Evolutionary conservation across 2,797 vertebrate species (phyloP), one percentile per base, ranked within the genome.

Genomic region (Erpetoichthys calabaricus): DNA sequence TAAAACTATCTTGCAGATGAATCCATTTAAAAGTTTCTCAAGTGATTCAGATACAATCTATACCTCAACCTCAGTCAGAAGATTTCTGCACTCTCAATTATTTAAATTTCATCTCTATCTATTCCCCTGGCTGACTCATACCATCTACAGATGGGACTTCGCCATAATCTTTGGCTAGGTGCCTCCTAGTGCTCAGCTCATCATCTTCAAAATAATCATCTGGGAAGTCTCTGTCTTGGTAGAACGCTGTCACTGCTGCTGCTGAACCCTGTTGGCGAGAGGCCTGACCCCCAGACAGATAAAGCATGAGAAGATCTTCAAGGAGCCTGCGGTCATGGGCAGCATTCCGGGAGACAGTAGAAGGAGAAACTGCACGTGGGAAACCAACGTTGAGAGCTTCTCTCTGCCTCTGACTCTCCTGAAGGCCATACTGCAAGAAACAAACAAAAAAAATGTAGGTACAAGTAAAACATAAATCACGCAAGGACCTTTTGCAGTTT

Each of bases 281-380:
- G 0, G 82, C 78, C 64, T 82, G 80, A 5, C 68, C 71, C 10
- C 78, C 81, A 0, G 84, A 67, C 63, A 91, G 71, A 63, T 92
- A 89, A 25, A 89, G 72, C 53, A 89, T 80, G 53, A 89, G 65
- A 7, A 86, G 76, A 60, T 92, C 87, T 70, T 92, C 87, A 63
- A 94, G 79, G 68, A 91, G 76, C 74, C 90, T 91, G 10, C 84
- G 75, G 55, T 81, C 72, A 4, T 68, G 72, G 64, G 75, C 75
- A 61, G 80, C 80, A 64, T 80, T 75, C 59, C 72, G 75, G 51
- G 66, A 61, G 65, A 56, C 61, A 44, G 78, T 75, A 42, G 67
- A 70, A 54, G 70, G 75, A 7, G 69, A 68, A 5, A 75, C 60
- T 41, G 78, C 77, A 55, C 73, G 79, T 47, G 56, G 68, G 62